These are phyloP conservation scores for Drosophila guanche DNA, from an alignment of 1,140 invertebrate genomes.

Conservation along the genomic window DNA sequence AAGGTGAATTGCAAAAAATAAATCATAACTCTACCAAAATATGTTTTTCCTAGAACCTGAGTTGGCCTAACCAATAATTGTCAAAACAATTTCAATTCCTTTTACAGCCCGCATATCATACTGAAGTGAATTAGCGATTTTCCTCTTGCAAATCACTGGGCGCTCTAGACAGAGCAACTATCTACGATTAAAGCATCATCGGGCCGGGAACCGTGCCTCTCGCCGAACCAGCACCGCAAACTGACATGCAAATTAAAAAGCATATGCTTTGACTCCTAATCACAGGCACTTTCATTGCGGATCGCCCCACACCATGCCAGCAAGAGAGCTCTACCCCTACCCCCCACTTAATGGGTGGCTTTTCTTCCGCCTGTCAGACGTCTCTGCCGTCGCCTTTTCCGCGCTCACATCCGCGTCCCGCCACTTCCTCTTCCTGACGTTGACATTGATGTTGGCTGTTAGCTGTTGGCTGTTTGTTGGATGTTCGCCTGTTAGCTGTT, in stretches of 20 bases:
- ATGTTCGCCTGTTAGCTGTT: conserved; percentile 31
- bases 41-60: no score
- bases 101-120: no score
- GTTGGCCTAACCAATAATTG: no score
- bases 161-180: conserved; percentile 8
- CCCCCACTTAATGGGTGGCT: conserved; percentile 51
- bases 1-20: no score
- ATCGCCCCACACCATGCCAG: background rate
- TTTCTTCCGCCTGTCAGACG: conserved; percentile 64
- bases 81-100: no score
- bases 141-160: background rate
- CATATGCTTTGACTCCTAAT: conserved; percentile 57
- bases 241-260: conserved; percentile 63
- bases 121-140: background rate
- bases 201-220: background rate
- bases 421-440: conserved; percentile 47
- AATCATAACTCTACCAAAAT: no score
- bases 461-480: conserved; percentile 42
- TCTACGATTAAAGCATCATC: conserved; percentile 1
- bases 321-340: conserved; percentile 7
- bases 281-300: conserved; percentile 49
- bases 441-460: conserved; percentile 76
- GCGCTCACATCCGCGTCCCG: conserved; percentile 46
- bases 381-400: conserved; percentile 54
- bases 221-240: conserved; percentile 31